Conservation (phyloP, 2,797 vertebrate genomes). For the Pangasius djambal region DNA sequence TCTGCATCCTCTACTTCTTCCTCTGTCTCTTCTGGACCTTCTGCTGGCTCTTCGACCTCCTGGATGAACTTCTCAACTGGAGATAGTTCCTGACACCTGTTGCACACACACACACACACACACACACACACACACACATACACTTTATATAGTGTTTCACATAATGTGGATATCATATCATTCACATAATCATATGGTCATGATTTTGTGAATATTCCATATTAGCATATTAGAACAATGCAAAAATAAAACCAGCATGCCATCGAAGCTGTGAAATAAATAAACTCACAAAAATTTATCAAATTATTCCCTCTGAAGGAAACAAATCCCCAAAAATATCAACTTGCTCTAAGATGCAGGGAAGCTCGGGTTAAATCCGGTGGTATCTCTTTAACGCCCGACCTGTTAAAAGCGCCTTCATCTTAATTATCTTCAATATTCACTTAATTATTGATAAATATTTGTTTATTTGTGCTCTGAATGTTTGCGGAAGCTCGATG, state of each 20-base stretch:
- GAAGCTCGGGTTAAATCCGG: slow-evolving; percentile 22
- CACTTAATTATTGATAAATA: background rate
- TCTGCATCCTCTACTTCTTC: slow-evolving; percentile 50
- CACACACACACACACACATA: slow-evolving; percentile 21
- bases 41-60: slow-evolving; percentile 51
- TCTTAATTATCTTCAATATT: background rate
- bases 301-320: too few relatives aligned
- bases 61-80: slow-evolving; percentile 44
- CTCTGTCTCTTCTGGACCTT: slow-evolving; percentile 52
- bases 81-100: slow-evolving; percentile 48
- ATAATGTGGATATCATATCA: background rate
- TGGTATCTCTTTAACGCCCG: background rate
- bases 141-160: background rate
- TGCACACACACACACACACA: slow-evolving; percentile 3
- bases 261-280: background rate
- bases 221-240: background rate
- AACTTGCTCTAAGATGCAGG: slow-evolving; percentile 42
- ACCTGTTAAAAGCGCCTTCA: background rate
- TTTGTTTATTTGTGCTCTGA: background rate
- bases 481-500: background rate
- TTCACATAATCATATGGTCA: background rate
- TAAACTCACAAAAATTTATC: background rate
- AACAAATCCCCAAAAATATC: background rate
- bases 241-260: background rate
- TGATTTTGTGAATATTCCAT: background rate